These are phyloP conservation scores for Pampusana beccarii DNA, from an alignment of 2,113 vertebrate species.

Conservation along the genomic window DNA sequence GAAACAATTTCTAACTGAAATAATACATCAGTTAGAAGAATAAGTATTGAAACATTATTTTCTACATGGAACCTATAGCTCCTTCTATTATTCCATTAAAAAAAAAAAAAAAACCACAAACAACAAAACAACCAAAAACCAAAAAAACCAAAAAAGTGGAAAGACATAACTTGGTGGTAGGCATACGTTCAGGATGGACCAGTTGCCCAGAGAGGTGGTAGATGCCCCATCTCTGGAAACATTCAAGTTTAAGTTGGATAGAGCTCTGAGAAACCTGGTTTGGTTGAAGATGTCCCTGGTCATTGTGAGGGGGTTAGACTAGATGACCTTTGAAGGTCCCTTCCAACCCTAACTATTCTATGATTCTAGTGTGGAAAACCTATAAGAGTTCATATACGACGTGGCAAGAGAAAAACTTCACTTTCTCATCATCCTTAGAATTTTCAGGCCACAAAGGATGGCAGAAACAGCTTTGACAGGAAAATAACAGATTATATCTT, in stretches of 20 bases:
- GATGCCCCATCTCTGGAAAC: no score
- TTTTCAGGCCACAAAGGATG: conserved; percentile 18
- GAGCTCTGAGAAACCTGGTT: no score
- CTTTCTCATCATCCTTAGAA: conserved; percentile 4
- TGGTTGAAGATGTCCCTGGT: no score
- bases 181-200: not conserved
- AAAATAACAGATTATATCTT: conserved; percentile 49
- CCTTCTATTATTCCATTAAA: not conserved
- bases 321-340: no score
- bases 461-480: conserved; percentile 38
- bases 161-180: not conserved
- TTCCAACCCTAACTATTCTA: no score
- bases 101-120: not conserved
- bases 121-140: no score
- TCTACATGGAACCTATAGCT: not conserved
- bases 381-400: not conserved
- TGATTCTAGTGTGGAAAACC: not conserved
- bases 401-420: not conserved
- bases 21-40: not conserved
- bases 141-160: no score
- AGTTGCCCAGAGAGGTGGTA: no score
- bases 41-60: not conserved
- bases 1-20: not conserved
- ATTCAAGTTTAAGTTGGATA: no score
- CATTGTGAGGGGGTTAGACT: no score